Evolutionary conservation across 1,140 invertebrate species (phyloP).

Genomic region (Tetranychus urticae): DNA sequence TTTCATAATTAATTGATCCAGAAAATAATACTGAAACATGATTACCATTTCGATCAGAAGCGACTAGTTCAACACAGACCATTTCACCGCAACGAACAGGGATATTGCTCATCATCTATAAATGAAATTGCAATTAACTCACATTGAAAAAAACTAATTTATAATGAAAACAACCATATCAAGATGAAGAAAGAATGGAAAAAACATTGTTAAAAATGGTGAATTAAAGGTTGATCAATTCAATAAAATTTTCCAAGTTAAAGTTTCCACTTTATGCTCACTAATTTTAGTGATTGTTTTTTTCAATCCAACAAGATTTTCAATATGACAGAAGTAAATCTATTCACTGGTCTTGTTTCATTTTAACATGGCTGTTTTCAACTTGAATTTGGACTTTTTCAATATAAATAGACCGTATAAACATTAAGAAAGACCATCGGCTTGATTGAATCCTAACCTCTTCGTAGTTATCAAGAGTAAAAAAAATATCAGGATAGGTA

Average conservation of each 20-base stretch:
- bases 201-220: too few species aligned
- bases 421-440: neutral
- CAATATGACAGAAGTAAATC: too few species aligned
- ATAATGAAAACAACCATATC: too few species aligned
- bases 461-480: conserved; percentile 97
- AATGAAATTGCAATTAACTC: conserved; percentile 8
- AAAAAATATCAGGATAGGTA: conserved; percentile 94
- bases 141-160: neutral
- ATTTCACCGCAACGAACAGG: conserved; percentile 89
- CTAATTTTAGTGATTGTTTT: too few species aligned
- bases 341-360: too few species aligned
- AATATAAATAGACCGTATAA: neutral
- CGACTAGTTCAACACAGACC: conserved; percentile 90
- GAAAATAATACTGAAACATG: conserved; percentile 61
- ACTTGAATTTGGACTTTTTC: too few species aligned
- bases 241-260: too few species aligned
- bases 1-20: conserved; percentile 88
- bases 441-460: conserved; percentile 35
- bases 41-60: conserved; percentile 38
- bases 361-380: too few species aligned
- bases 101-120: conserved; percentile 65
- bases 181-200: too few species aligned
- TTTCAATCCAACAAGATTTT: too few species aligned
- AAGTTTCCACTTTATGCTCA: too few species aligned
- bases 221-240: too few species aligned